Evolutionary conservation across 2,888 invertebrate genomes (phyloP).

Genomic region (Papilio protenor): DNA sequence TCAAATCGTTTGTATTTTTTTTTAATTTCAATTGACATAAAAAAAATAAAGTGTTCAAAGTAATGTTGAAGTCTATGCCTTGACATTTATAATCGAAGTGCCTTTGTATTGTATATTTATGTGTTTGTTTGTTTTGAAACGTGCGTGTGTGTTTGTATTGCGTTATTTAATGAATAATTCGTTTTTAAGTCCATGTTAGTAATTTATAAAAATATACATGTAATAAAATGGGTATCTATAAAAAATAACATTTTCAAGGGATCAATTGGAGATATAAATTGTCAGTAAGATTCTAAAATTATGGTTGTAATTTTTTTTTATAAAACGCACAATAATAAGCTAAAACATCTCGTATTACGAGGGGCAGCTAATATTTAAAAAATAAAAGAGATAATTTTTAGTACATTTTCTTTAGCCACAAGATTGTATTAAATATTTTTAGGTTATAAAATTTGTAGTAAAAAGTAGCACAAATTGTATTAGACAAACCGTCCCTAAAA

Average conservation of each 20-base stretch:
- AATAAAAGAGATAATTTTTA: background rate
- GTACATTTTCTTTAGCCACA: background rate
- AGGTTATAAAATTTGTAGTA: background rate
- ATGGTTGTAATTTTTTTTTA: too few species aligned
- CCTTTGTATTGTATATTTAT: conserved; percentile 34
- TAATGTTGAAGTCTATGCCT: conserved; percentile 23
- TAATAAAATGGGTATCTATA: background rate
- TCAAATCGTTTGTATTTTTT: too few species aligned
- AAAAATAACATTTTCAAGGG: background rate
- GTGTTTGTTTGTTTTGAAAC: conserved; percentile 2
- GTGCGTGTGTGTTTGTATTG: conserved; percentile 6
- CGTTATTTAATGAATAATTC: background rate
- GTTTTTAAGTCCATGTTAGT: conserved; percentile 6
- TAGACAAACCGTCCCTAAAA: conserved; percentile 24
- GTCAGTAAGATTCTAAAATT: background rate
- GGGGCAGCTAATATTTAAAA: background rate
- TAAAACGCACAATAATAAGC: background rate
- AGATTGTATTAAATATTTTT: background rate
- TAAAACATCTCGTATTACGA: background rate
- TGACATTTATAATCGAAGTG: conserved; percentile 33
- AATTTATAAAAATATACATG: background rate
- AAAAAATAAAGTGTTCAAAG: conserved; percentile 14
- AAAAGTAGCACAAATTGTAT: conserved; percentile 5
- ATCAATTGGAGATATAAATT: background rate
- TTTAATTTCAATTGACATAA: background rate